phyloP scores from a whole-genome alignment of 2,888 invertebrate species.

The Tetranychus truncatus region DNA sequence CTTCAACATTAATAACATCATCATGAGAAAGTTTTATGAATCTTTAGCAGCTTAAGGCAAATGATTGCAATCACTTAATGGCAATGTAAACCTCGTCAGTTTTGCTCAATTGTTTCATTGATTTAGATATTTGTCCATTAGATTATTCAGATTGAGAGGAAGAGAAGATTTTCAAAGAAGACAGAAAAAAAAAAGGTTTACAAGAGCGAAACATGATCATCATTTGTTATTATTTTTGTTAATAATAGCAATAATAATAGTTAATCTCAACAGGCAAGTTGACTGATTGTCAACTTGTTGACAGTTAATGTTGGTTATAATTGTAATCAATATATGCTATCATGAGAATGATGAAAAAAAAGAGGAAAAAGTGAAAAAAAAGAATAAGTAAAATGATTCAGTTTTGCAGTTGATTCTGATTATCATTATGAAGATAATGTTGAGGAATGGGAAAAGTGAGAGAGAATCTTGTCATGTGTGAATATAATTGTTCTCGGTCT shows the following conservation, averaged over 20 bases:
- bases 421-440: not conserved
- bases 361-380: not conserved
- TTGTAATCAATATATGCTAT: constrained; percentile 1
- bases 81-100: no score
- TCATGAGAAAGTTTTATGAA: no score
- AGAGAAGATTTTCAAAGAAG: not conserved
- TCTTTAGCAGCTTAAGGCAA: no score
- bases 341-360: not conserved
- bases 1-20: not conserved
- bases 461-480: not conserved
- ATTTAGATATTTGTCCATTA: no score
- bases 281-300: not conserved
- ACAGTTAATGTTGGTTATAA: not conserved
- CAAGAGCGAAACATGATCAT: not conserved
- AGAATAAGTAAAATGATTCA: not conserved
- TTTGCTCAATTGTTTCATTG: no score
- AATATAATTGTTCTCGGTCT: constrained; percentile 1
- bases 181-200: not conserved
- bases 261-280: not conserved
- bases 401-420: not conserved
- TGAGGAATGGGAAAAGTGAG: not conserved
- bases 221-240: not conserved
- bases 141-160: not conserved
- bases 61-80: no score
- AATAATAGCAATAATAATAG: not conserved